Evolutionary conservation across 2,113 vertebrate species (phyloP).

Genomic region (Tragelaphus scriptus): DNA sequence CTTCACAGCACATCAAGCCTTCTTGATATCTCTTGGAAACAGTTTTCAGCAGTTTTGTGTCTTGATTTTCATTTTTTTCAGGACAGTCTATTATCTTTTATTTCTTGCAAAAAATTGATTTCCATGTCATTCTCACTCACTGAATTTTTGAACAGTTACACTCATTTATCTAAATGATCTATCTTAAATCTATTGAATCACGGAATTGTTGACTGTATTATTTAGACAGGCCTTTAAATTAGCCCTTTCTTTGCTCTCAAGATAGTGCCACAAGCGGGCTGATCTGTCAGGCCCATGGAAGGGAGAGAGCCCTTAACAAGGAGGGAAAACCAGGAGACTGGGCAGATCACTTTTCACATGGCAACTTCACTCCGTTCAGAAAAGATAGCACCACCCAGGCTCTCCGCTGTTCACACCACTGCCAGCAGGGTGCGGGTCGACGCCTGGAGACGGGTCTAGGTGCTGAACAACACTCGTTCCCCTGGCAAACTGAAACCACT

Average conservation of each 20-base stretch:
- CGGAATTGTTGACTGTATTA: background rate
- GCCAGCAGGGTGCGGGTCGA: background rate
- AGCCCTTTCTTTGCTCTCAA: background rate
- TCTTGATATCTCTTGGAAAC: background rate
- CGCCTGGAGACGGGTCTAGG: rapidly evolving
- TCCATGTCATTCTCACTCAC: background rate
- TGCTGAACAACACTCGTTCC: background rate
- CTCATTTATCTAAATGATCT: too few relatives aligned
- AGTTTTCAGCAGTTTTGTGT: background rate
- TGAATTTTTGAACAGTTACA: background rate
- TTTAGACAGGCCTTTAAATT: background rate
- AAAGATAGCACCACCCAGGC: rapidly evolving
- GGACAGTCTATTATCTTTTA: background rate
- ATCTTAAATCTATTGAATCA: background rate
- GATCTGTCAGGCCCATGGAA: background rate
- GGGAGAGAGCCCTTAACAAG: background rate
- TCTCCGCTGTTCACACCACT: rapidly evolving
- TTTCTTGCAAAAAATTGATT: background rate
- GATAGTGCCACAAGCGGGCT: too few relatives aligned
- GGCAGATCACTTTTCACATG: rapidly evolving
- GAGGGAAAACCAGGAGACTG: too few relatives aligned
- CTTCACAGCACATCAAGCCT: background rate
- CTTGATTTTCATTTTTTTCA: background rate
- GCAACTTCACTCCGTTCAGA: rapidly evolving
- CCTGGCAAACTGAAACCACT: background rate